Base-by-base conservation (phyloP, 2,113 vertebrate genomes). In the Arenaria interpres region DNA sequence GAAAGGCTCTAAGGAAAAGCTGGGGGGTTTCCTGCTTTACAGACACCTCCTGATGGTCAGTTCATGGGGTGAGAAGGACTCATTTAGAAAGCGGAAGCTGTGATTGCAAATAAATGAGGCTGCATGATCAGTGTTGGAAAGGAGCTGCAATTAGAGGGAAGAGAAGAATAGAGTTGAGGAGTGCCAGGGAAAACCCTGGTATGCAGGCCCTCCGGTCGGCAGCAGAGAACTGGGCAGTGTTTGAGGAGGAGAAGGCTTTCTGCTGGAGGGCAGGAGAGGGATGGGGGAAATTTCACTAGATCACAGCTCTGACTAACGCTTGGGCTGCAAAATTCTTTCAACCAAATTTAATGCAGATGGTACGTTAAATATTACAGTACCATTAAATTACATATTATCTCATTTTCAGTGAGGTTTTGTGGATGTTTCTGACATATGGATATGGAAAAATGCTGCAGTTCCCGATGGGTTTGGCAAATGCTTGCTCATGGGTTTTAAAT, bases 321-420 rank as follows among this genome's bases (percentile, higher is more conserved):
- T 90, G 77, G 68, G 75, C 90, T 91, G 92, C 95, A 95, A 89
- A 96, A 97, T 94, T 89, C 86, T 93, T 91, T 89, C 92, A 91
- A 71, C 68, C 41, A 97, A 94, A 97, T 97, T 84, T 94, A 91
- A 97, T 96, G 75, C 97, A 97, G 95, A 95, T 96, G 92, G 93
- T 28, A 95, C 1, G 0, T 89, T 95, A 93, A 94, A 93, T 89
- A 93, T 80, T 95, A 93, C 77, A 86, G 90, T 88, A 80, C 86
- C 81, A 64, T 88, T 95, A 94, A 90, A 96, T 93, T 93, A 72
- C 90, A 87, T 53, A 85, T 88, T 94, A 93, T 96, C 86, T 94
- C 94, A 43, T 96, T 97, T 96, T 95, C 92, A 64, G 62, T 84
- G 94, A 96, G 94, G 90, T 92, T 97, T 93, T 95, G 63, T 91